Base-by-base conservation (phyloP, 1,140 invertebrate species). In the Aphelenchoides besseyi region DNA sequence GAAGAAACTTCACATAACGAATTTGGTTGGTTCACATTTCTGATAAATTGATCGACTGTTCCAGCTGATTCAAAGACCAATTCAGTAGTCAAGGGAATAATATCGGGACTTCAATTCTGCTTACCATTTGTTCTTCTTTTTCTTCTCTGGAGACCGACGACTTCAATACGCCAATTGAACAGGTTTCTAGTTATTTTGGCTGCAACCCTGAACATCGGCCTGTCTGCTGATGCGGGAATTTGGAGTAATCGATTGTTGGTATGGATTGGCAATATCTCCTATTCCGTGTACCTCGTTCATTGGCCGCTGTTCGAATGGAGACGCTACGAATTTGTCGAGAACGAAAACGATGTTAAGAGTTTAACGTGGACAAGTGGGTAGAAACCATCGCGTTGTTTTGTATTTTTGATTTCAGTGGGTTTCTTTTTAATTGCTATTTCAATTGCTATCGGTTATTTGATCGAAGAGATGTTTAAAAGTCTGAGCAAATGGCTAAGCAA, bases 271-370 rank as follows among this genome's bases (percentile, higher is more conserved):
- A 59, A 59, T 23, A 59, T 59, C 32, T 59, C 55, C 5, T 59
- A 8, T 23, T 59, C 55, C 5, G 55, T 59, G 26, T 59, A 59
- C 18, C 55, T 59, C 55, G 5, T 59, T 23, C 55, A 59, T 33
- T 59, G 18, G 5, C 26, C 32, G 26, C 55, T 59, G 16, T 8
- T 59, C 18, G 55, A 59, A 33, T 59, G 55, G 55, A 8, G 18
- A 5, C 5, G 18, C 5, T 59, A 59, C 18, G 55, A 59, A 33
- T 8, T 8, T 23, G 55, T 59, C 5, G 55, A 59, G 55, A 23
- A 16, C 12, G 41, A 48, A 23, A 23, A 48, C 41, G 41, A 12
- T 23, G 12, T 23, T 23, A 48, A 12, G 12, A 12, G 41, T 12
- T 23, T 48, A 12, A 48, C 12, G 12, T 48, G 41, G 41, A 23